Percentiles rank a stretch among this genome's conserved stretches.
These are phyloP conservation scores for Lamprologus tigripictilis DNA, from an alignment of 2,113 vertebrate species.

Conservation along the genomic window DNA sequence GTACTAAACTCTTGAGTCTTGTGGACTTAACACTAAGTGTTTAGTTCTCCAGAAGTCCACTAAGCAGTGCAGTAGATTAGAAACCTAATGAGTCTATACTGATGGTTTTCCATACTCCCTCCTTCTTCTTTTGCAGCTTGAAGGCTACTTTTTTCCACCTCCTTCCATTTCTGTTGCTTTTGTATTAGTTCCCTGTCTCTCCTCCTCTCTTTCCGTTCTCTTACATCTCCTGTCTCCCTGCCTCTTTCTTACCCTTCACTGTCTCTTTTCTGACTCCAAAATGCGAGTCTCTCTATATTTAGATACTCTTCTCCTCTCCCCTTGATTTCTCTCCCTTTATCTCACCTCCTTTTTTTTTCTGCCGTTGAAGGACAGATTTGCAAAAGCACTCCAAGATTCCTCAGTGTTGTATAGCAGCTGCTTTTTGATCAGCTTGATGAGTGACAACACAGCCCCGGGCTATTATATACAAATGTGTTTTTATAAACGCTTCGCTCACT, in stretches of 20 bases:
- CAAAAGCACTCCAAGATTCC: slow-evolving; percentile 43
- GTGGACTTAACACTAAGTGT: background rate
- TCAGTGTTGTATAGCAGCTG: slow-evolving; percentile 40
- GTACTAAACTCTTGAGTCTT: slow-evolving; percentile 1
- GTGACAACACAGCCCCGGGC: slow-evolving; percentile 52
- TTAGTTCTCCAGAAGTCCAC: slow-evolving; percentile 4
- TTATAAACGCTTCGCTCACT: slow-evolving; percentile 45
- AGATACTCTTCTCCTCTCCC: slow-evolving; percentile 60
- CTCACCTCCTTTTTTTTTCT: slow-evolving; percentile 42
- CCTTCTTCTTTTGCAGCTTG: background rate
- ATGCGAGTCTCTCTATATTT: slow-evolving; percentile 64
- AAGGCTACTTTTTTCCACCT: background rate
- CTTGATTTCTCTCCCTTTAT: slow-evolving; percentile 64
- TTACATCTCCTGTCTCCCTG: background rate
- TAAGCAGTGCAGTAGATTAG: background rate
- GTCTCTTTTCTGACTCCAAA: slow-evolving; percentile 61
- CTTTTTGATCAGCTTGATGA: slow-evolving; percentile 67
- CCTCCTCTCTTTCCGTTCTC: background rate
- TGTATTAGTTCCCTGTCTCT: slow-evolving; percentile 4
- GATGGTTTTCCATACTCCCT: background rate
- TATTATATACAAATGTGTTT: slow-evolving; percentile 51
- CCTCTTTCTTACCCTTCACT: slow-evolving; percentile 48
- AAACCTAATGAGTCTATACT: background rate
- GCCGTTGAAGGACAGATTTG: slow-evolving; percentile 59
- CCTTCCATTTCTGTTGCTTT: background rate